These are phyloP conservation scores for Hyppa rectilinea DNA, from an alignment of 2,888 invertebrate species.

Conservation along the genomic window DNA sequence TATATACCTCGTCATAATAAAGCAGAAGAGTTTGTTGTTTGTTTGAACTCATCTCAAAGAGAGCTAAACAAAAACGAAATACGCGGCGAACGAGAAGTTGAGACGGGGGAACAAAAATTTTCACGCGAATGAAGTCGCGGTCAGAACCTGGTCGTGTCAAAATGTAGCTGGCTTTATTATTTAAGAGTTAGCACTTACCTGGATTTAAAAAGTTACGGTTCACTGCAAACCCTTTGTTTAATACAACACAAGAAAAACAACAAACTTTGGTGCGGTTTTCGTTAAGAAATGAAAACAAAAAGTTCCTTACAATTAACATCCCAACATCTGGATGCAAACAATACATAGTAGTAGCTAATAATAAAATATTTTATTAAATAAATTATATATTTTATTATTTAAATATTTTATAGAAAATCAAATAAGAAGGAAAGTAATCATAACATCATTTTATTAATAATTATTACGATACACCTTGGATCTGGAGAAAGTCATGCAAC, in stretches of 20 bases:
- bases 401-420: background rate
- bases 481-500: background rate
- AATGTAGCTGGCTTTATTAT: conserved; percentile 10
- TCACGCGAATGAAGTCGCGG: too few relatives aligned
- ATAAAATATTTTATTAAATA: too few relatives aligned
- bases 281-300: background rate
- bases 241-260: background rate
- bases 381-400: too few relatives aligned
- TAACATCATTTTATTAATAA: background rate
- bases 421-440: background rate
- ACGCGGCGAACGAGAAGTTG: too few relatives aligned
- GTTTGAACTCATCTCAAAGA: too few relatives aligned
- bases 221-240: conserved; percentile 9
- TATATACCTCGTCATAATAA: too few relatives aligned
- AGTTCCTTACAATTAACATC: background rate
- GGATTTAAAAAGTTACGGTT: background rate
- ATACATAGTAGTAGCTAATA: background rate
- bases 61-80: too few relatives aligned
- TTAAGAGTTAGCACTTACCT: conserved; percentile 1
- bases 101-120: too few relatives aligned
- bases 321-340: background rate
- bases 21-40: too few relatives aligned
- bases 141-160: too few relatives aligned
- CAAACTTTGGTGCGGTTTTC: conserved; percentile 10
- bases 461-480: background rate